Conservation (phyloP, 2,888 invertebrate species). For the Ypsolopha sequella region DNA sequence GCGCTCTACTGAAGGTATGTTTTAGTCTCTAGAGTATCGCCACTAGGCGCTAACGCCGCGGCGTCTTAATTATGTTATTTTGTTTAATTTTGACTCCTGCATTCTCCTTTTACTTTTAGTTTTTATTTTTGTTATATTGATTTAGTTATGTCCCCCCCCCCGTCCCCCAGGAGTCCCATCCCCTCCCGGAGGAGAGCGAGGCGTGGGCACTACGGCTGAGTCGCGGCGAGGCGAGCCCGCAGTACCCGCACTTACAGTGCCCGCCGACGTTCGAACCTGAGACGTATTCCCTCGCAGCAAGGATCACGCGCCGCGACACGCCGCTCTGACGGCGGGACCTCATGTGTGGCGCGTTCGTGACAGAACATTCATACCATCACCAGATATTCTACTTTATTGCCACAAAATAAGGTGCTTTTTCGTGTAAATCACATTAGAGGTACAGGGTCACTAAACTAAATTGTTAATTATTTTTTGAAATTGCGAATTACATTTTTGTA, state of each 20-base stretch:
- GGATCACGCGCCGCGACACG: conserved; percentile 24
- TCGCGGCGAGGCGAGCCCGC: conserved; percentile 13
- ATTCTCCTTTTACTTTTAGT: not conserved
- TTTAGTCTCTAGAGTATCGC: too few relatives aligned
- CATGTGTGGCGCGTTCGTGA: too few relatives aligned
- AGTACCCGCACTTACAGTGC: conserved; percentile 85
- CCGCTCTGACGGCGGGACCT: conserved; percentile 11
- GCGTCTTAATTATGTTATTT: not conserved
- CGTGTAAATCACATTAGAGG: too few relatives aligned
- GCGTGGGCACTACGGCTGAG: not conserved
- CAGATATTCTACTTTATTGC: too few relatives aligned
- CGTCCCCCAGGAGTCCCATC: conserved; percentile 26
- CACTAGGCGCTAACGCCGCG: not conserved
- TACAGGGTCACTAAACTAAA: too few relatives aligned
- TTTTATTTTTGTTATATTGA: not conserved
- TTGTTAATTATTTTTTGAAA: too few relatives aligned
- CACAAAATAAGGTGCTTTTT: too few relatives aligned
- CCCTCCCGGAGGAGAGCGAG: conserved; percentile 16
- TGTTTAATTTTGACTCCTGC: not conserved
- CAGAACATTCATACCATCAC: too few relatives aligned
- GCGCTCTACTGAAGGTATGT: too few relatives aligned
- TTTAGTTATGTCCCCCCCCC: not conserved
- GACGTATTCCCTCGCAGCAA: conserved; percentile 79
- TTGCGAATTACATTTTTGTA: too few relatives aligned
- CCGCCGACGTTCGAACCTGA: conserved; percentile 90